Evolutionary conservation across 2,888 invertebrate genomes (phyloP).

Genomic region (Keiferia lycopersicella): DNA sequence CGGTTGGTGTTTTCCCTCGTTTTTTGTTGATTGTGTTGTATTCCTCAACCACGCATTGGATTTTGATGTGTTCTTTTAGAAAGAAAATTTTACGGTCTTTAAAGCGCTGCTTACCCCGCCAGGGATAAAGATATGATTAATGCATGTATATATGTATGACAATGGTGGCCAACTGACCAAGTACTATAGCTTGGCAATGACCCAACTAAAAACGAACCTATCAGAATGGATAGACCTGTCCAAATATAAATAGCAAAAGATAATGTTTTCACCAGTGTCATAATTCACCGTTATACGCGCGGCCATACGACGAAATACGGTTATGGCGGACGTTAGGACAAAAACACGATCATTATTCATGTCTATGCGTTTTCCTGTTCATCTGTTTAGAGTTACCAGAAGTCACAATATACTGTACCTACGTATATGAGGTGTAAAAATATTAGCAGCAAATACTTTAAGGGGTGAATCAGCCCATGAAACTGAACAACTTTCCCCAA

Average conservation of each 20-base stretch:
- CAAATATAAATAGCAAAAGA: constrained; percentile 4
- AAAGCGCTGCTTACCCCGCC: no score
- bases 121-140: no score
- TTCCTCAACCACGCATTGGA: no score
- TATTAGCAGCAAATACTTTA: background rate
- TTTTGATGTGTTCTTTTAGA: no score
- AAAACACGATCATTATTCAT: constrained; percentile 42
- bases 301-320: constrained; percentile 36
- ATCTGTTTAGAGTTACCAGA: constrained; percentile 31
- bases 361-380: constrained; percentile 35
- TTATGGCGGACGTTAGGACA: constrained; percentile 36
- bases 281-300: constrained; percentile 34
- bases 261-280: constrained; percentile 19
- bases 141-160: no score
- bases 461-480: background rate
- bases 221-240: constrained; percentile 11
- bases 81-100: no score
- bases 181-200: background rate
- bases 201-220: constrained; percentile 1
- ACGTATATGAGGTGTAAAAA: background rate
- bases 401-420: constrained; percentile 23
- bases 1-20: no score
- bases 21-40: no score
- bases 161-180: background rate
- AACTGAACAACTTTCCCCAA: background rate